Evolutionary conservation across 2,888 invertebrate genomes (phyloP), one percentile per base, ranked within the genome.

Genomic region (Aproaerema taeniolella): DNA sequence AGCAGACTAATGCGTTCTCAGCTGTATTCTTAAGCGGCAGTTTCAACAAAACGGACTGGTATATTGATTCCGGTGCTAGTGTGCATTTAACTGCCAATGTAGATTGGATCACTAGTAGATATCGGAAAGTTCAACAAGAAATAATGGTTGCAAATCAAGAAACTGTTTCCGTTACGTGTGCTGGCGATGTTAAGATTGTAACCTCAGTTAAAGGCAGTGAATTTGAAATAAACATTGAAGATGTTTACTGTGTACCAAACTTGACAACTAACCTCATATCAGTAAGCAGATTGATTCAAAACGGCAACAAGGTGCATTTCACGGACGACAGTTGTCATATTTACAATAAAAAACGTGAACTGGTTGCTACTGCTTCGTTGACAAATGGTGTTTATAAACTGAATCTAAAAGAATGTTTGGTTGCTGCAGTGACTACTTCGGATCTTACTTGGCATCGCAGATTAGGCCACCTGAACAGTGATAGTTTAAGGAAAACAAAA

Each of bases 101-200:
- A 45, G 15, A 38, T 15, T 41, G 40, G 45, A 20, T 47, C 8
- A 35, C 1, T 16, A 35, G 26, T 35, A 2, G 14, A 2, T 14
- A 9, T 8, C 10, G 17, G 5, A 2, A 25, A 13, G 5, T 16
- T 5, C 16, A 42, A 20, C 30, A 41, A 34, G 45, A 45, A 39
- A 46, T 50, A 28, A 12, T 36, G 11, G 42, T 51, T 34, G 51
- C 44, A 12, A 46, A 49, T 17, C 39, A 31, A 36, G 38, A 40
- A 30, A 42, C 28, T 13, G 24, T 45, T 14, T 25, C 35, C 34
- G 46, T 46, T 3, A 28, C 36, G 12, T 47, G 43, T 42, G 24
- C 45, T 12, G 46, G 48, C 8, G 38, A 48, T 35, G 42, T 43
- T 6, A 35, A 40, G 11, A 43, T 44, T 14, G 30, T 25, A 29